Percentiles rank a stretch among this genome's conserved stretches.
Evolutionary conservation across 2,888 invertebrate species (phyloP).

Genomic region (Drosophila nigritarsus): DNA sequence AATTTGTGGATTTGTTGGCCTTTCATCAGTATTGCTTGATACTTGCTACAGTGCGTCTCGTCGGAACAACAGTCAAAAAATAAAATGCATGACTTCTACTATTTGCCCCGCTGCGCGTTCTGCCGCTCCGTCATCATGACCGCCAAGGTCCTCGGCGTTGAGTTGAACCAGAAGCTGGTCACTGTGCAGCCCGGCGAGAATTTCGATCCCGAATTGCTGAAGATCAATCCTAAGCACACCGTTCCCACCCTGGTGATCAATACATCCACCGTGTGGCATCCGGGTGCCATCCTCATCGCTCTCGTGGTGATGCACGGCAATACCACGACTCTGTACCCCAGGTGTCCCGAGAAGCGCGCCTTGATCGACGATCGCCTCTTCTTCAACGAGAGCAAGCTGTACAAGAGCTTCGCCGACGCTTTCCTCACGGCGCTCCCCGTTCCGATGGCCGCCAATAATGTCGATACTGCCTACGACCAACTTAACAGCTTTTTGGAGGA

Average conservation of each 20-base stretch:
- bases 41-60: slow-evolving; percentile 64
- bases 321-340: slow-evolving; percentile 88
- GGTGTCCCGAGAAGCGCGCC: slow-evolving; percentile 91
- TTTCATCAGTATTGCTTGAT: slow-evolving; percentile 55
- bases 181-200: slow-evolving; percentile 88
- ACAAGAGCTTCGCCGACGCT: slow-evolving; percentile 89
- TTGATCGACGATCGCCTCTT: slow-evolving; percentile 91
- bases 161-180: slow-evolving; percentile 88
- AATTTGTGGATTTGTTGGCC: too few species aligned
- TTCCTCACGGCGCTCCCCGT: slow-evolving; percentile 88
- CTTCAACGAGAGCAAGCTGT: slow-evolving; percentile 92
- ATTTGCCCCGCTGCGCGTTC: slow-evolving; percentile 88
- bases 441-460: slow-evolving; percentile 88
- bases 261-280: slow-evolving; percentile 89
- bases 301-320: slow-evolving; percentile 92
- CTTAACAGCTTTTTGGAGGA: slow-evolving; percentile 90
- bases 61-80: slow-evolving; percentile 31
- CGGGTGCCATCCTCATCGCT: slow-evolving; percentile 92
- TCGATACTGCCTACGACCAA: slow-evolving; percentile 89
- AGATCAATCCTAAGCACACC: slow-evolving; percentile 93
- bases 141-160: slow-evolving; percentile 88
- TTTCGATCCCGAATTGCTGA: slow-evolving; percentile 89
- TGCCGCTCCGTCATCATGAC: slow-evolving; percentile 88
- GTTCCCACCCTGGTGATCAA: slow-evolving; percentile 94
- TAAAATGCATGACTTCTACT: slow-evolving; percentile 87